These are phyloP conservation scores for Sturnus vulgaris DNA, from an alignment of 2,113 vertebrate species.

Conservation along the genomic window DNA sequence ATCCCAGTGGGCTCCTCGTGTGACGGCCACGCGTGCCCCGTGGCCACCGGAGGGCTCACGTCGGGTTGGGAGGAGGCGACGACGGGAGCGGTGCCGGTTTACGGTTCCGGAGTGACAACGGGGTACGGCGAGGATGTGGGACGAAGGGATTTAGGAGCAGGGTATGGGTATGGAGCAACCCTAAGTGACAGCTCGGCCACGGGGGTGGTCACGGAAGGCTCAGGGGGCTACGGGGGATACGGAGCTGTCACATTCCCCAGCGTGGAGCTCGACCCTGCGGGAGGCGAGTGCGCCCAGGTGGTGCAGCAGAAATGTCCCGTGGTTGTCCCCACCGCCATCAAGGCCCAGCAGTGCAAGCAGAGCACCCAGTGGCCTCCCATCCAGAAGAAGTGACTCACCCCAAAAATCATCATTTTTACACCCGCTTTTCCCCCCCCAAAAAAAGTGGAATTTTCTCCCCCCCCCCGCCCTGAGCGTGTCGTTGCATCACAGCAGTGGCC, in stretches of 20 bases:
- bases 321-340: background rate
- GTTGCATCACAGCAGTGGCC: rapidly evolving
- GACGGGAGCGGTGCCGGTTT: background rate
- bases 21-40: rapidly evolving
- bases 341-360: constrained; percentile 23
- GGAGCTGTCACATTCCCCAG: rapidly evolving
- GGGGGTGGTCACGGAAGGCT: rapidly evolving
- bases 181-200: rapidly evolving
- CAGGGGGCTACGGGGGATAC: rapidly evolving
- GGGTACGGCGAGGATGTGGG: background rate
- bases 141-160: background rate
- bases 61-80: rapidly evolving
- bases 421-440: too few relatives aligned
- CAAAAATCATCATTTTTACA: background rate
- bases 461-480: rapidly evolving
- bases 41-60: rapidly evolving
- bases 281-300: background rate
- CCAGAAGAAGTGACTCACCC: background rate
- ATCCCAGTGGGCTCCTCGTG: background rate
- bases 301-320: constrained; percentile 1
- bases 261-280: background rate
- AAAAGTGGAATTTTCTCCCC: background rate
- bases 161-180: rapidly evolving
- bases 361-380: background rate
- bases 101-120: rapidly evolving